Conservation (phyloP, 23 tunicate species). For the Botrylloides violaceus region DNA sequence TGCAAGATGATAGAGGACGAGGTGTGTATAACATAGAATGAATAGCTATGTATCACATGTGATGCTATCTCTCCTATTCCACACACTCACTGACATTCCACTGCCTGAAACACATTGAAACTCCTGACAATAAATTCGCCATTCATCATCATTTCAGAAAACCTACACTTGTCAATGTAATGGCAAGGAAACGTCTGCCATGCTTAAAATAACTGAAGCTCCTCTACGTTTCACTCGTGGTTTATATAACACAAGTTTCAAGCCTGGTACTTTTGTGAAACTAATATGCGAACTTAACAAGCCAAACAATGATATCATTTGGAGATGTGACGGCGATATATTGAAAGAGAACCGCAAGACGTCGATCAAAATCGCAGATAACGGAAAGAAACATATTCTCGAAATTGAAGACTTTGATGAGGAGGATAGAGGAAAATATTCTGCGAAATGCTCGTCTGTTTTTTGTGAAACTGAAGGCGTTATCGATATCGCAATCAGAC, state of each 20-base stretch:
- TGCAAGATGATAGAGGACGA: slow-evolving; percentile 63
- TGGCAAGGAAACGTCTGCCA: slow-evolving; percentile 40
- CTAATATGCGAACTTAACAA: slow-evolving; percentile 68
- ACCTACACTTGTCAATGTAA: slow-evolving; percentile 57
- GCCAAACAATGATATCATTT: slow-evolving; percentile 43
- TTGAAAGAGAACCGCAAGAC: slow-evolving; percentile 60
- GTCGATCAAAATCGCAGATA: slow-evolving; percentile 30
- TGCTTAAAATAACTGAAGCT: slow-evolving; percentile 56
- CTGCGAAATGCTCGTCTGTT: slow-evolving; percentile 50
- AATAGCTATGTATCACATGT: no score
- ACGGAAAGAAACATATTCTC: slow-evolving; percentile 66
- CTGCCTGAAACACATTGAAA: no score
- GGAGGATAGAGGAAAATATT: slow-evolving; percentile 71
- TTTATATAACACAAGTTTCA: slow-evolving; percentile 61
- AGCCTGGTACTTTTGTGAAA: slow-evolving; percentile 48
- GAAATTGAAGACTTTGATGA: slow-evolving; percentile 48
- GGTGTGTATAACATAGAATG: slow-evolving; percentile 16
- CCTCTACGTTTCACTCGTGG: slow-evolving; percentile 48
- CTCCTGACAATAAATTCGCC: no score
- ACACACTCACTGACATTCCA: no score
- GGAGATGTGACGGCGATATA: slow-evolving; percentile 60
- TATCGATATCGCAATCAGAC: slow-evolving; percentile 57
- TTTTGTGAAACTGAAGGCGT: slow-evolving; percentile 48
- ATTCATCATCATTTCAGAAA: slow-evolving; percentile 42
- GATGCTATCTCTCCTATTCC: no score